Evolutionary conservation across 2,113 vertebrate species (phyloP).

Genomic region (Solea solea): DNA sequence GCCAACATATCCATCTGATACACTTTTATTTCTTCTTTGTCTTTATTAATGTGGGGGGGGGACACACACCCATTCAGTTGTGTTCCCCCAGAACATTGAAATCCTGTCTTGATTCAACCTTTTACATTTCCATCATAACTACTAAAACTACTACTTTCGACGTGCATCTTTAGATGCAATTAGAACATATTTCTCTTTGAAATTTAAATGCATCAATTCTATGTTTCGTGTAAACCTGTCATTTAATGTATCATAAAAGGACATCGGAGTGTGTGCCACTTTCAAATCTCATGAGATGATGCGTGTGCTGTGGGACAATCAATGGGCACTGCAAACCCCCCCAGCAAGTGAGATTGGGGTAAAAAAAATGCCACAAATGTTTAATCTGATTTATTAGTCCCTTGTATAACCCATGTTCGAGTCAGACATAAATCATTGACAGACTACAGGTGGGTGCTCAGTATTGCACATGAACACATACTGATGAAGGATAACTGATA

Average conservation of each 20-base stretch:
- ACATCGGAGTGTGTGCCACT: constrained; percentile 7
- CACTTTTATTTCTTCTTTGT: background rate
- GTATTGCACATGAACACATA: background rate
- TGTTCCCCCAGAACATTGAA: no score
- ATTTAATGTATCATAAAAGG: constrained; percentile 4
- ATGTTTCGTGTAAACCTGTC: constrained; percentile 15
- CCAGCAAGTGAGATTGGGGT: background rate
- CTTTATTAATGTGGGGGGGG: no score
- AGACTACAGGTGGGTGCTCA: constrained; percentile 17
- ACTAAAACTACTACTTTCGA: background rate
- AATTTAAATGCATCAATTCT: constrained; percentile 12
- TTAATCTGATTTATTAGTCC: constrained; percentile 16
- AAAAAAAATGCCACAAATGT: background rate
- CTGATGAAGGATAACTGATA: constrained; percentile 27
- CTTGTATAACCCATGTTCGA: constrained; percentile 17
- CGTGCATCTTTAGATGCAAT: background rate
- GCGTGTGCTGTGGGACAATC: constrained; percentile 15
- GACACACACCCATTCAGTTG: no score
- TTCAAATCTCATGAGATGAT: constrained; percentile 28
- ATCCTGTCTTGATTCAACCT: background rate
- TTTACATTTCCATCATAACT: background rate
- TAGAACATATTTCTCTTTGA: constrained; percentile 3
- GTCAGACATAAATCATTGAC: constrained; percentile 30
- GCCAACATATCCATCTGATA: background rate
- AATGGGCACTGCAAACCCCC: no score